These are phyloP conservation scores for Triplophysa siluroides DNA, from an alignment of 2,113 vertebrate genomes.

Conservation along the genomic window DNA sequence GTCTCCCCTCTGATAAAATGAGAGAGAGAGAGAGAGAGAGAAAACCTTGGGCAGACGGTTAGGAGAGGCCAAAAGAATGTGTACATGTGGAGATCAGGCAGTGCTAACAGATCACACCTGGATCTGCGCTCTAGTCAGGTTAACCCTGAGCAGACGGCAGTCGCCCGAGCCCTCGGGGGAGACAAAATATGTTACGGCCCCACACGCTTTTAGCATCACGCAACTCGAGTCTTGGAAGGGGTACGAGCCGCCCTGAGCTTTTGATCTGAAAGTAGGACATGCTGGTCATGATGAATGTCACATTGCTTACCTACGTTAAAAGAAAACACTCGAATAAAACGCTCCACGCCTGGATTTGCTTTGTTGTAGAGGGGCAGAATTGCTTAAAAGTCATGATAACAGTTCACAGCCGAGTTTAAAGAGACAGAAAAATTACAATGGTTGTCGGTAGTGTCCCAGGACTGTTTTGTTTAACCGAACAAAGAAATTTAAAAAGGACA, in stretches of 20 bases:
- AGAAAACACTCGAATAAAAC: not conserved
- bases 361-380: not conserved
- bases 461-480: too few relatives aligned
- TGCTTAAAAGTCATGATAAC: not conserved
- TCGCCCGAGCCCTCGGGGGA: slow-evolving; percentile 8
- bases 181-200: not conserved
- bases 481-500: too few relatives aligned
- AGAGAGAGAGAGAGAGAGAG: not conserved
- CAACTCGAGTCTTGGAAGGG: slow-evolving; percentile 16
- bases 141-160: slow-evolving; percentile 27
- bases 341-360: not conserved
- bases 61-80: slow-evolving; percentile 30
- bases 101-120: slow-evolving; percentile 44
- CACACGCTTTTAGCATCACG: slow-evolving; percentile 22
- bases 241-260: not conserved
- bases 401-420: slow-evolving; percentile 28
- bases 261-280: slow-evolving; percentile 39
- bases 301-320: slow-evolving; percentile 16
- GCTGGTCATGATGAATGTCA: slow-evolving; percentile 15
- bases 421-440: not conserved
- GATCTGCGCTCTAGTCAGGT: slow-evolving; percentile 10
- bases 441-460: too few relatives aligned
- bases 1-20: not conserved
- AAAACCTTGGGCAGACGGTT: slow-evolving; percentile 13
- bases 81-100: slow-evolving; percentile 40